Conservation (phyloP, 2,113 vertebrate species). For the Rhombomys opimus region DNA sequence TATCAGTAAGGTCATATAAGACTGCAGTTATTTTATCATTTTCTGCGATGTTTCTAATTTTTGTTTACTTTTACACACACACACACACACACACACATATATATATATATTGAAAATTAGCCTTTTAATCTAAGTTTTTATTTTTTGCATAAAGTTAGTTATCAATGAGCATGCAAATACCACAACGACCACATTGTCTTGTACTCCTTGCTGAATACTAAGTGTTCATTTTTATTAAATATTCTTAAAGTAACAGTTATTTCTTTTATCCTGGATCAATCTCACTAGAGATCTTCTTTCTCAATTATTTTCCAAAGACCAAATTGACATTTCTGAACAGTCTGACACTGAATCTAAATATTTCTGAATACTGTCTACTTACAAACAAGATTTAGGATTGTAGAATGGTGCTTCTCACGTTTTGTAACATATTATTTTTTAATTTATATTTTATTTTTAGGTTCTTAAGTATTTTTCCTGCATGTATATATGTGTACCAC, state of each 20-base stretch:
- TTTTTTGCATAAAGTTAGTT: background rate
- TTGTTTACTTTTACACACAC: background rate
- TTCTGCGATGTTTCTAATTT: conserved; percentile 23
- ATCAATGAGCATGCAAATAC: background rate
- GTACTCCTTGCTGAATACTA: background rate
- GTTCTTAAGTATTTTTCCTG: background rate
- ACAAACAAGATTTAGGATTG: conserved; percentile 3
- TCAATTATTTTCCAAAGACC: background rate
- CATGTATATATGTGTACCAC: background rate
- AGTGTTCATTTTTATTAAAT: background rate
- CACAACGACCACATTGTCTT: background rate
- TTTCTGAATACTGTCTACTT: background rate
- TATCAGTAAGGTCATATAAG: background rate
- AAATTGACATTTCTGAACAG: background rate
- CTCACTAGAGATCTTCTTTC: background rate
- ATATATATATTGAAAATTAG: conserved; percentile 19
- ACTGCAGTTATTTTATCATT: background rate
- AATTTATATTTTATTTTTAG: background rate
- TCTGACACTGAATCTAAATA: conserved; percentile 7
- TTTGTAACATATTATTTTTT: background rate
- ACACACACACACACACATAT: no score
- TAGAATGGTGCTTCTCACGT: background rate
- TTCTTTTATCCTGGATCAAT: background rate
- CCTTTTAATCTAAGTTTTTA: background rate
- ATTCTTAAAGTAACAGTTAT: background rate